These are phyloP conservation scores for Telmatochromis brachygnathus DNA, from an alignment of 2,113 vertebrate genomes.

Conservation along the genomic window DNA sequence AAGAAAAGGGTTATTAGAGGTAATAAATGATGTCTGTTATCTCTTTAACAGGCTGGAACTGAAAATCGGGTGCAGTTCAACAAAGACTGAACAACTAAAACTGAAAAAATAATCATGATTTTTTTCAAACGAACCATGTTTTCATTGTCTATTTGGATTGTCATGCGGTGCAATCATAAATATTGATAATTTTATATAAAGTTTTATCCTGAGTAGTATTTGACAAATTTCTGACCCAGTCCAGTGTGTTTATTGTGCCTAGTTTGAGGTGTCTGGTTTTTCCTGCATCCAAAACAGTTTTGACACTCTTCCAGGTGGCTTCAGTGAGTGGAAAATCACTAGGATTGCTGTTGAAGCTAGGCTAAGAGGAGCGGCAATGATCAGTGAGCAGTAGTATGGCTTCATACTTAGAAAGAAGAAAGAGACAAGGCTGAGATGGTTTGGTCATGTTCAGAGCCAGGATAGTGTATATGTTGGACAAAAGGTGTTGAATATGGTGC, in stretches of 20 bases:
- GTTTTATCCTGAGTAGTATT: neutral
- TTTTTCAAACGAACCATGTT: neutral
- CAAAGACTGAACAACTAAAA: neutral
- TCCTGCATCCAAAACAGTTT: neutral
- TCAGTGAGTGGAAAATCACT: neutral
- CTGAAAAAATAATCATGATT: neutral
- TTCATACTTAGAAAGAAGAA: neutral
- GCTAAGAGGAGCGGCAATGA: neutral
- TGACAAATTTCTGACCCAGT: neutral
- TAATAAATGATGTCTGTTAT: neutral
- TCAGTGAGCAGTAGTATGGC: neutral
- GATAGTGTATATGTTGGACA: neutral
- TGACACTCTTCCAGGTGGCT: neutral
- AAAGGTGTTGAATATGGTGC: neutral
- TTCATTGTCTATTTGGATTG: neutral
- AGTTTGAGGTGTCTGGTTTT: neutral
- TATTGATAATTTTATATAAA: neutral
- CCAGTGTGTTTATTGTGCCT: neutral
- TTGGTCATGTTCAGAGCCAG: neutral
- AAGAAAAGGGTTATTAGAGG: neutral
- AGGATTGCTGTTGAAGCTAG: neutral
- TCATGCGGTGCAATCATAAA: neutral
- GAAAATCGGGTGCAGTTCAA: neutral
- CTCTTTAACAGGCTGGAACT: neutral
- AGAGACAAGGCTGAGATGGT: neutral